Base-by-base conservation (phyloP, 1,140 invertebrate species). In the Ips typographus region DNA sequence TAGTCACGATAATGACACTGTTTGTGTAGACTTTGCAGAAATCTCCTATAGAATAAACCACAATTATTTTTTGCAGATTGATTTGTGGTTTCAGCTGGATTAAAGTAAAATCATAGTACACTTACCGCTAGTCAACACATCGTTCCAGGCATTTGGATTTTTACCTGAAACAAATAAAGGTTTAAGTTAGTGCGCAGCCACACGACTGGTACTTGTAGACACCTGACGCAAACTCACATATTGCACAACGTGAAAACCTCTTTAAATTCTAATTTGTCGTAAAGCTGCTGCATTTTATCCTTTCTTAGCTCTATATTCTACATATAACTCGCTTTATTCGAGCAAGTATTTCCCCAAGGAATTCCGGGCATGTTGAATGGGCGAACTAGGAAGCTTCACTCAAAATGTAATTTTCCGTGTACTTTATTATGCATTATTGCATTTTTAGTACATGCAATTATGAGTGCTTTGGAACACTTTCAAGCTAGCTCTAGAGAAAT, bases 371-470 rank as follows among this genome's bases (percentile, higher is more conserved):
- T 38, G 39, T 65, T n/a, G 40, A 65, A 65, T 40, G 42, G 53
- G 22, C 64, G 40, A 47, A 4, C 40, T 65, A 65, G 64, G 64
- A 56, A 44, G 47, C 64, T 57, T 65, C 53, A 36, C 37, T 65
- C 64, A 65, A 57, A 65, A 65, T 57, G 64, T 44, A 65, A 65
- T 65, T 57, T 65, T 65, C 52, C 55, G 39, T 22, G 22, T 57
- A 44, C 41, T 65, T 40, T 43, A 65, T 65, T 65, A 65, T 65
- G 64, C 53, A 57, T 53, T 65, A 55, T 65, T 55, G 36, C n/a
- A 57, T 41, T 53, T 40, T 64, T 38, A 36, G 37, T 2, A 58
- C 7, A 40, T 38, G 36, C 40, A 58, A 58, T 5, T 4, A 47
- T n/a, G 44, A 47, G 4, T 47, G 40, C 4, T 53, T 6, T 53